Conservation (phyloP, 2,797 vertebrate genomes). For the Tragopan temminckii region DNA sequence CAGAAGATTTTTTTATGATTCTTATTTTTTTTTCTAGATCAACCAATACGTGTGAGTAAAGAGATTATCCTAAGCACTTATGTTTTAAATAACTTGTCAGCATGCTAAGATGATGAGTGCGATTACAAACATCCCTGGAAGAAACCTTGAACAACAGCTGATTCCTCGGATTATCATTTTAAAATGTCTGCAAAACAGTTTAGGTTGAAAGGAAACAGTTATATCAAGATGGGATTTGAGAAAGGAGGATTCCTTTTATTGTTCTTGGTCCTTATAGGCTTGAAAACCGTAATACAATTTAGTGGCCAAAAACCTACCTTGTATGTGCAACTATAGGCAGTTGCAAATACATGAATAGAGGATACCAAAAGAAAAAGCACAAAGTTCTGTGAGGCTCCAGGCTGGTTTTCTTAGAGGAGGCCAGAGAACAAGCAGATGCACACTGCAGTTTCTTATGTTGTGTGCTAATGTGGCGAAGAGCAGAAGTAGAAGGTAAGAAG, state of each 20-base stretch:
- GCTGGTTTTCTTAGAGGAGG: not conserved
- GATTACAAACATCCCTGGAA: constrained; percentile 60
- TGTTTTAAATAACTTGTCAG: constrained; percentile 75
- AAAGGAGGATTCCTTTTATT: not conserved
- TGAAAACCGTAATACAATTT: constrained; percentile 7
- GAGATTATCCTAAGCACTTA: constrained; percentile 77
- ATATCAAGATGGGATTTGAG: constrained; percentile 37
- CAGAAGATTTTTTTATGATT: constrained; percentile 69
- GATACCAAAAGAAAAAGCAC: not conserved
- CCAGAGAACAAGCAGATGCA: not conserved
- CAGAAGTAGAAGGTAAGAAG: not conserved
- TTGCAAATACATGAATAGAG: not conserved
- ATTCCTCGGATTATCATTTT: constrained; percentile 64
- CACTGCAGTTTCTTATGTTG: not conserved
- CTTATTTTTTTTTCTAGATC: constrained; percentile 52
- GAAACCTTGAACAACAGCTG: constrained; percentile 43
- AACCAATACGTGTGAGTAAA: constrained; percentile 74
- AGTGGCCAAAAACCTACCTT: not conserved
- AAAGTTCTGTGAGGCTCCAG: not conserved
- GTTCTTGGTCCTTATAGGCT: not conserved
- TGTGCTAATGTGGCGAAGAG: not conserved
- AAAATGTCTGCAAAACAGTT: constrained; percentile 59
- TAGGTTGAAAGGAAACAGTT: constrained; percentile 45
- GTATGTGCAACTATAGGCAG: not conserved
- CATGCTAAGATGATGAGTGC: constrained; percentile 63